A percentile compares a stretch with the other conserved stretches of the same genome.
phyloP scores from a whole-genome alignment of 2,888 invertebrate species.

The Anthoptus insignis region DNA sequence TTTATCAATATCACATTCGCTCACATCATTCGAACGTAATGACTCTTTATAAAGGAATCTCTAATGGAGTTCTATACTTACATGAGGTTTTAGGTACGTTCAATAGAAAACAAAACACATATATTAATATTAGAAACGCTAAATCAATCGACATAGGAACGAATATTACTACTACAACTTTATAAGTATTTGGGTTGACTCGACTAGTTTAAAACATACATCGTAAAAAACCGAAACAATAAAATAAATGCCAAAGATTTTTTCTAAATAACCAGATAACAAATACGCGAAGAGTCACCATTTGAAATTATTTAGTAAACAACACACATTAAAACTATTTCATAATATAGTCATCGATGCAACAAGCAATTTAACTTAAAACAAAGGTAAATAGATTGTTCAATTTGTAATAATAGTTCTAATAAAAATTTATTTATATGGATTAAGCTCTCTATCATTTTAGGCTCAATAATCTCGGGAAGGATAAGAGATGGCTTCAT shows the following conservation, averaged over 20 bases:
- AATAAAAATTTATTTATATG: slow-evolving; percentile 82
- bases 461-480: slow-evolving; percentile 80
- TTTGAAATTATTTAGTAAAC: slow-evolving; percentile 48
- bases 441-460: slow-evolving; percentile 84
- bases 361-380: slow-evolving; percentile 83
- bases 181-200: slow-evolving; percentile 75
- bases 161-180: slow-evolving; percentile 69
- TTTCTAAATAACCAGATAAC: slow-evolving; percentile 42
- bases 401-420: slow-evolving; percentile 77
- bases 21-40: slow-evolving; percentile 69
- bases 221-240: slow-evolving; percentile 59
- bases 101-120: slow-evolving; percentile 54
- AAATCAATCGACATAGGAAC: slow-evolving; percentile 75
- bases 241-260: slow-evolving; percentile 62
- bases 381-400: slow-evolving; percentile 83
- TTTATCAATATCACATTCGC: slow-evolving; percentile 72
- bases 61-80: slow-evolving; percentile 72
- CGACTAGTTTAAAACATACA: slow-evolving; percentile 73
- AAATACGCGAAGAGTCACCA: slow-evolving; percentile 40
- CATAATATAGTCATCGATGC: slow-evolving; percentile 74
- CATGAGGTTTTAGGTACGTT: slow-evolving; percentile 60
- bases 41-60: slow-evolving; percentile 58
- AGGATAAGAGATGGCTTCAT: slow-evolving; percentile 71
- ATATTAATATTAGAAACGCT: slow-evolving; percentile 54
- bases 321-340: slow-evolving; percentile 69